Conservation (phyloP, 2,113 vertebrate genomes). For the Sebastes fasciatus region DNA sequence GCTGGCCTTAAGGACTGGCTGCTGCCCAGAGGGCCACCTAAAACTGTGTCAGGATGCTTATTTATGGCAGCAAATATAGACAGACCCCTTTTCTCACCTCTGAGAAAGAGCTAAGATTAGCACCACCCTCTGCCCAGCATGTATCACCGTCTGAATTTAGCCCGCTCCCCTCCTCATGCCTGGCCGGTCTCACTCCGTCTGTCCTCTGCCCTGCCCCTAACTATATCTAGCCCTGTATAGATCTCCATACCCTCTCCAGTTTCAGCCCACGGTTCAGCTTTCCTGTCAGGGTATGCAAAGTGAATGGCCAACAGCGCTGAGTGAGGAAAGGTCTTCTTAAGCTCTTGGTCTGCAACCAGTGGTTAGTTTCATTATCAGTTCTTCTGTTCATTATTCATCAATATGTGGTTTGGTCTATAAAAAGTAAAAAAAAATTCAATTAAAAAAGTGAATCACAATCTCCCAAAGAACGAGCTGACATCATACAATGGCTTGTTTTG, state of each 20-base stretch:
- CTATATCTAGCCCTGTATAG: constrained; percentile 71
- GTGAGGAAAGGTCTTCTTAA: constrained; percentile 4
- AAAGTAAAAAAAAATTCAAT: background rate
- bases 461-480: background rate
- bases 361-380: background rate
- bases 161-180: constrained; percentile 61
- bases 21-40: constrained; percentile 64
- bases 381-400: background rate
- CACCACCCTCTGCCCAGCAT: constrained; percentile 71
- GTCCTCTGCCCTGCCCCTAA: constrained; percentile 70
- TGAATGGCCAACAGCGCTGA: constrained; percentile 35
- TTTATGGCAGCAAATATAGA: constrained; percentile 84
- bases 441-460: background rate
- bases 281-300: constrained; percentile 61
- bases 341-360: background rate
- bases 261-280: constrained; percentile 61
- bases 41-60: constrained; percentile 82
- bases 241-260: constrained; percentile 67
- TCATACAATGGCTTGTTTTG: background rate
- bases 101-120: constrained; percentile 83
- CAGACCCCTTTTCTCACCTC: constrained; percentile 79
- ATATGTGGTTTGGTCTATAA: background rate
- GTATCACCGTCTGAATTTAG: constrained; percentile 79
- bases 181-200: constrained; percentile 62
- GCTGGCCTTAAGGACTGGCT: constrained; percentile 58